Evolutionary conservation across 2,113 vertebrate genomes (phyloP).

Genomic region (Dicerorhinus sumatrensis): DNA sequence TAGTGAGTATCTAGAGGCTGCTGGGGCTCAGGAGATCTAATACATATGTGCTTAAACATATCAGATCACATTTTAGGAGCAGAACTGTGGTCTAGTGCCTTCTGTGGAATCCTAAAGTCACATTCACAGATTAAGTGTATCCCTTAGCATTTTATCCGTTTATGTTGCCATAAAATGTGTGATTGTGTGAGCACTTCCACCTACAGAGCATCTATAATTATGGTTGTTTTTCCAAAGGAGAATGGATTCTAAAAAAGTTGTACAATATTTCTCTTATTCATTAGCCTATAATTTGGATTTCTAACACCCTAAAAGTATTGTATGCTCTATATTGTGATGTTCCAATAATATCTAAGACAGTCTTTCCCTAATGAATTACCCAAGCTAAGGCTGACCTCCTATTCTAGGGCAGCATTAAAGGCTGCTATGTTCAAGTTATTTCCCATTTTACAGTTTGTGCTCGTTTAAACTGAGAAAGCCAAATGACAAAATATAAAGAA

Average conservation of each 20-base stretch:
- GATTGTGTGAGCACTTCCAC: conserved; percentile 71
- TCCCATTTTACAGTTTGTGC: conserved; percentile 56
- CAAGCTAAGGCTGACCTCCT: conserved; percentile 74
- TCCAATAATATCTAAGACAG: conserved; percentile 77
- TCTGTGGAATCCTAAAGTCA: conserved; percentile 27
- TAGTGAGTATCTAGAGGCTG: neutral
- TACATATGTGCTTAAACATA: neutral
- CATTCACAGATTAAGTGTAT: conserved; percentile 56
- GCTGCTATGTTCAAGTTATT: conserved; percentile 66
- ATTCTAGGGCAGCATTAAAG: conserved; percentile 72
- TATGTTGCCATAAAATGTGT: conserved; percentile 64
- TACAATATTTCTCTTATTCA: conserved; percentile 76
- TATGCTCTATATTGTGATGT: conserved; percentile 64
- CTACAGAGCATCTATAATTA: conserved; percentile 74
- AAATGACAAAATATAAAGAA: conserved; percentile 73
- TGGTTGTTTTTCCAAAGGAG: conserved; percentile 64
- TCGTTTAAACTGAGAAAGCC: neutral
- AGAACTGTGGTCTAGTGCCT: neutral
- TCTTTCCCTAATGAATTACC: conserved; percentile 79
- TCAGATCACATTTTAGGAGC: neutral
- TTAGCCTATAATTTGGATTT: conserved; percentile 76
- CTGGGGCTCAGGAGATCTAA: neutral
- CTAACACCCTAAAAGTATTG: conserved; percentile 43
- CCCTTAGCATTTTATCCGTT: conserved; percentile 51
- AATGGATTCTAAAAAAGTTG: conserved; percentile 75